Percentiles rank a stretch among this genome's conserved stretches.
These are phyloP conservation scores for Drosophila meridionalis DNA, from an alignment of 2,888 invertebrate genomes.

Conservation along the genomic window DNA sequence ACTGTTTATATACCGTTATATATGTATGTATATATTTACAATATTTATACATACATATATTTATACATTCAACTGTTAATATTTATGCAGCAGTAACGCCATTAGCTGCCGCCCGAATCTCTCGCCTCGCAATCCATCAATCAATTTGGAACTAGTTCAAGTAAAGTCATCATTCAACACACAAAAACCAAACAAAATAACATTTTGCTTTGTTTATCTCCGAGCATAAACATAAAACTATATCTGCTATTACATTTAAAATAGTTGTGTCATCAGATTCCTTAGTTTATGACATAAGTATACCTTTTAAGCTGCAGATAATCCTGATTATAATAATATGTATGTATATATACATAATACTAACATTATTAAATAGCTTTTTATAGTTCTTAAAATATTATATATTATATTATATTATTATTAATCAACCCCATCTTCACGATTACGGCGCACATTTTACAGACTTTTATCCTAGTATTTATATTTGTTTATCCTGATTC, in stretches of 20 bases:
- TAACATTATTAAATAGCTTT: too few species aligned
- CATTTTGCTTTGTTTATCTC: not conserved
- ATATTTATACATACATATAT: too few species aligned
- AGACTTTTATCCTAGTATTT: too few species aligned
- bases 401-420: too few species aligned
- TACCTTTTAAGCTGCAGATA: not conserved
- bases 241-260: not conserved
- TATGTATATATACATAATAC: not conserved
- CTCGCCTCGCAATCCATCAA: not conserved
- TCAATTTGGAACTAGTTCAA: not conserved
- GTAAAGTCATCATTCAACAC: conserved; percentile 6
- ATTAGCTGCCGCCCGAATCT: not conserved
- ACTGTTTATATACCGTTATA: not conserved
- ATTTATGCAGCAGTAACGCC: not conserved
- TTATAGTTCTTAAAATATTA: too few species aligned
- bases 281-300: not conserved
- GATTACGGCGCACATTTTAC: too few species aligned
- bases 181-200: not conserved
- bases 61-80: not conserved
- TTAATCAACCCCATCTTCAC: too few species aligned
- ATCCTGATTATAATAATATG: not conserved
- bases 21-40: not conserved
- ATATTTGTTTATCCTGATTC: too few species aligned
- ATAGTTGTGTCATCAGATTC: not conserved
- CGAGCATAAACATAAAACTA: not conserved